Evolutionary conservation across 2,113 vertebrate species (phyloP).

Genomic region (Ptilorrhoa leucosticta): DNA sequence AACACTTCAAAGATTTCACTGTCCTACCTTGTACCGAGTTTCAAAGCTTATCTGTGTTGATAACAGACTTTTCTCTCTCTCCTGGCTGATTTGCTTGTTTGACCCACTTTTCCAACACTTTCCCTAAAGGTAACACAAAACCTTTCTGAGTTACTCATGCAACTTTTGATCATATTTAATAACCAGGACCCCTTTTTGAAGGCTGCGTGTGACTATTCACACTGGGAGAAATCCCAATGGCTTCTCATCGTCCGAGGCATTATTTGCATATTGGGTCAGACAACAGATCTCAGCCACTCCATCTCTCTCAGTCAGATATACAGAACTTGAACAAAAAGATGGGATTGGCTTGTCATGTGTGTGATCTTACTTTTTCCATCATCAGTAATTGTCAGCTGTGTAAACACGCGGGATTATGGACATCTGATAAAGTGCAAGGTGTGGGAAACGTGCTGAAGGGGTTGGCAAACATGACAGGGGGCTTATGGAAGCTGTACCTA

Average conservation of each 20-base stretch:
- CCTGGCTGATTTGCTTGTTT: background rate
- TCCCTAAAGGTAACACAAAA: conserved; percentile 49
- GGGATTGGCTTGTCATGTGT: background rate
- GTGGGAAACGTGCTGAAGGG: background rate
- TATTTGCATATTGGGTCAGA: conserved; percentile 65
- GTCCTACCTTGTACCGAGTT: background rate
- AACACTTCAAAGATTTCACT: background rate
- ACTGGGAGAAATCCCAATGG: conserved; percentile 24
- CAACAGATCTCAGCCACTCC: background rate
- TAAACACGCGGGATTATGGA: background rate
- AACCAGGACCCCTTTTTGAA: conserved; percentile 26
- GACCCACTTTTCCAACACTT: conserved; percentile 40
- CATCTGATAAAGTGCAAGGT: background rate
- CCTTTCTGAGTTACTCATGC: background rate
- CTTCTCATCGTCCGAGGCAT: background rate
- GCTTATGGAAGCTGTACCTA: background rate
- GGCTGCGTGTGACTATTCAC: background rate
- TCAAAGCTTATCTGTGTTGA: background rate
- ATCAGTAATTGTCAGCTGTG: background rate
- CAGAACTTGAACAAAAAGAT: background rate
- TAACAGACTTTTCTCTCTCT: background rate
- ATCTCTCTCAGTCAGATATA: background rate
- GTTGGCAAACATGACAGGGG: background rate
- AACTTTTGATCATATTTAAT: conserved; percentile 55
- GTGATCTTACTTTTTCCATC: background rate